Evolutionary conservation across 2,113 vertebrate genomes (phyloP), one percentile per base, ranked within the genome.

Genomic region (Phylloscopus trochiloides): DNA sequence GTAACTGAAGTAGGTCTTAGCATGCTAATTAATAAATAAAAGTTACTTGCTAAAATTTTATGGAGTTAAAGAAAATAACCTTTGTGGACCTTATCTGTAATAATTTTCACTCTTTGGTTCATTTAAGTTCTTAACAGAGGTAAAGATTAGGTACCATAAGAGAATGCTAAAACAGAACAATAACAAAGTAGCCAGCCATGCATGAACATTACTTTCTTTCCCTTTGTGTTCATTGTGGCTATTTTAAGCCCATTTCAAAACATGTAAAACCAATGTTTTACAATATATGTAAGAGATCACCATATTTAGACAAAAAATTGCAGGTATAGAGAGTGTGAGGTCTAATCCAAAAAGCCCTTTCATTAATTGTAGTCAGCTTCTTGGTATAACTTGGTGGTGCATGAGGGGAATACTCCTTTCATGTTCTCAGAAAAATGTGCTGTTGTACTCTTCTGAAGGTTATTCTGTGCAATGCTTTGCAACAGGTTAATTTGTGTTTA

Each of bases 401-500:
- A 12, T 13, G 25, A 67, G 14, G 10, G 32, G 18, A 36, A 51
- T 45, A 9, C 6, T 43, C 1, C 1, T n/a, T 59, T 50, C 19
- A 21, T n/a, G 3, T 72, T 72, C 10, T 36, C 19, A 75, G 26
- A 55, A 50, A 26, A 86, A 71, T 75, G 38, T 14, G 6, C 10
- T 0, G 2, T 8, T 71, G 0, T 51, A 12, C 10, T 85, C 5
- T 45, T 47, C 22, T 32, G 6, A 19, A 55, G 19, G 22, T 83
- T 82, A 28, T 43, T 63, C 25, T 52, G 16, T 59, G 34, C 36
- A 82, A 32, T 10, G 19, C 14, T 73, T 61, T 14, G 15, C 26
- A 40, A 3, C 26, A 54, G 21, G 4, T 83, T 87, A 34, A 22
- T 86, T 28, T 66, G 38, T 45, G 31, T 78, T 86, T 31, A 47